Evolutionary conservation across 2,888 invertebrate species (phyloP).

Genomic region (Brenthis hecate): DNA sequence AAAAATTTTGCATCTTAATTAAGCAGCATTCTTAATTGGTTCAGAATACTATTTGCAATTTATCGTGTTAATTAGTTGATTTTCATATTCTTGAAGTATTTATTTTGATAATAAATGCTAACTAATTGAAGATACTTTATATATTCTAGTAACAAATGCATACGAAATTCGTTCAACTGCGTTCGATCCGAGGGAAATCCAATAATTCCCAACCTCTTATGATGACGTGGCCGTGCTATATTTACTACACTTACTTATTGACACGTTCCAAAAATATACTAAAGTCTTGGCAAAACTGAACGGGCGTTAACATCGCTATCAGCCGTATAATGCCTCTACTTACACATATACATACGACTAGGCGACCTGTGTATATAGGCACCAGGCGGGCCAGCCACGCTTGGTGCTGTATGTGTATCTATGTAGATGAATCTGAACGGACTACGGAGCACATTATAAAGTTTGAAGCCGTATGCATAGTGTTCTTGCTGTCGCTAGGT

Average conservation of each 20-base stretch:
- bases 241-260: constrained; percentile 82
- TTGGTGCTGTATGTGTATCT: constrained; percentile 43
- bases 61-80: not conserved
- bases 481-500: constrained; percentile 48
- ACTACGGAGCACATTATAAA: constrained; percentile 36
- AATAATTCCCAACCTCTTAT: constrained; percentile 64
- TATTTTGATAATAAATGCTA: not conserved
- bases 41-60: too few relatives aligned
- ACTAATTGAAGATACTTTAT: not conserved
- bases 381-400: constrained; percentile 45
- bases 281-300: constrained; percentile 79
- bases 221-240: constrained; percentile 77
- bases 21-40: not conserved
- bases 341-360: constrained; percentile 35
- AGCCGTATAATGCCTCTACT: constrained; percentile 70
- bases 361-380: constrained; percentile 22
- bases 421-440: constrained; percentile 40
- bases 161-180: constrained; percentile 16
- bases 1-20: constrained; percentile 1
- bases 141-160: constrained; percentile 2
- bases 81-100: not conserved
- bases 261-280: constrained; percentile 80
- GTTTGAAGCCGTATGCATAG: constrained; percentile 39
- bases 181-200: constrained; percentile 55
- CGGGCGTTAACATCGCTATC: constrained; percentile 81